A percentile compares a stretch with the other conserved stretches of the same genome.
phyloP scores from a whole-genome alignment of 2,797 vertebrate genomes.

The Taeniopygia guttata region DNA sequence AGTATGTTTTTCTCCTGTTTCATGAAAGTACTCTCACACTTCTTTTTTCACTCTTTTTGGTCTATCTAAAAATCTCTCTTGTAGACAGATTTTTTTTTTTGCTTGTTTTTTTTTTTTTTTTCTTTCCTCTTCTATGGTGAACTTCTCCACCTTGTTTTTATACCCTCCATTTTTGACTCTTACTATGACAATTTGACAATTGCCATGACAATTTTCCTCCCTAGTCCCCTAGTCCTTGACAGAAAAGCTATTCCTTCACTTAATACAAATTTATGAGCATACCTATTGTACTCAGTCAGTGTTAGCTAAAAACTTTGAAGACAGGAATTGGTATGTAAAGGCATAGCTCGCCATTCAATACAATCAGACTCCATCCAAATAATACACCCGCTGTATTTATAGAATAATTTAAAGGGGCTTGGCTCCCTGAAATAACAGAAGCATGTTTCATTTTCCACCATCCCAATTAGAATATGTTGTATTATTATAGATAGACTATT shows the following conservation, averaged over 20 bases:
- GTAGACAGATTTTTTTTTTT: too few relatives aligned
- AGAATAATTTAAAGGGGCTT: not conserved
- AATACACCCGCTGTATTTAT: not conserved
- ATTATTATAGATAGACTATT: not conserved
- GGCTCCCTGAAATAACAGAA: not conserved
- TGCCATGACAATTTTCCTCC: not conserved
- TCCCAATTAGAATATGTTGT: not conserved
- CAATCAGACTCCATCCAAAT: not conserved
- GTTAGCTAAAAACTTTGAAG: not conserved
- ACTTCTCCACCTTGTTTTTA: not conserved
- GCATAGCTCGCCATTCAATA: not conserved
- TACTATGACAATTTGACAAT: not conserved
- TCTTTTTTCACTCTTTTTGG: not conserved
- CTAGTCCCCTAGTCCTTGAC: not conserved
- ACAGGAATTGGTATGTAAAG: not conserved
- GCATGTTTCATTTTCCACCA: not conserved
- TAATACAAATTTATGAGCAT: not conserved
- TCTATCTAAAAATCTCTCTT: not conserved
- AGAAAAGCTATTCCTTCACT: not conserved
- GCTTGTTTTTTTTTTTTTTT: not conserved
- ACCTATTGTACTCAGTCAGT: not conserved
- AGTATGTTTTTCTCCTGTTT: not conserved
- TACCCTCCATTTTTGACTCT: not conserved
- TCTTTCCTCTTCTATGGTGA: not conserved
- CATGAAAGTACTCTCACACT: not conserved